A percentile compares a stretch with the other conserved stretches of the same genome.
phyloP scores from a whole-genome alignment of 2,888 invertebrate species.

The Mythimna albipuncta region DNA sequence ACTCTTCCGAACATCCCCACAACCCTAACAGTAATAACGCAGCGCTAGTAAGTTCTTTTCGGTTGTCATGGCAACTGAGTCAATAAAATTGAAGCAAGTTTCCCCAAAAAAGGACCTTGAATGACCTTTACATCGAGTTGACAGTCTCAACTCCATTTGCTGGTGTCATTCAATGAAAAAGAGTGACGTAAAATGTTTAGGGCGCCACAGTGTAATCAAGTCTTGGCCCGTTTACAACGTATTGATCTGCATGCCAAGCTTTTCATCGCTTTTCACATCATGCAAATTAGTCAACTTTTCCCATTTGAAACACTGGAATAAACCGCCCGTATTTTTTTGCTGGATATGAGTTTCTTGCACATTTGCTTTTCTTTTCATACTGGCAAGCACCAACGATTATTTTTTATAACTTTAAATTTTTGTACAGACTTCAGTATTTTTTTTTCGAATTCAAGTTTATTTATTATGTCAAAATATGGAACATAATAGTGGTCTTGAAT shows the following conservation, averaged over 20 bases:
- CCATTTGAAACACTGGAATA: slow-evolving; percentile 55
- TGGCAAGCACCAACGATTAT: not conserved
- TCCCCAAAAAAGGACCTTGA: not conserved
- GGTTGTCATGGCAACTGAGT: not conserved
- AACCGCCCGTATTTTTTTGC: not conserved
- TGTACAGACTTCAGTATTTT: too few species aligned
- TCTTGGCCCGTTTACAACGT: slow-evolving; percentile 65
- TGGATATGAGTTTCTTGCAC: not conserved
- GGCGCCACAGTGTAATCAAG: slow-evolving; percentile 60
- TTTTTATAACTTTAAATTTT: too few species aligned
- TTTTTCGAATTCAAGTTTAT: too few species aligned
- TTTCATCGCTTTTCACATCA: slow-evolving; percentile 75
- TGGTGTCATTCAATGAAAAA: slow-evolving; percentile 32
- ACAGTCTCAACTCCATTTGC: not conserved
- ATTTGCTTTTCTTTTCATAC: not conserved
- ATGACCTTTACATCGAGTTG: not conserved
- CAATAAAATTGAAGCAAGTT: not conserved
- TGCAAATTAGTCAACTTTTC: slow-evolving; percentile 76
- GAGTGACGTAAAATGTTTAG: slow-evolving; percentile 29
- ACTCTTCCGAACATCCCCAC: too few species aligned
- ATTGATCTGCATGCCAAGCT: slow-evolving; percentile 71
- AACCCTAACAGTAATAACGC: too few species aligned
- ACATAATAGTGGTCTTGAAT: too few species aligned
- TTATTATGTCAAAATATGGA: too few species aligned
- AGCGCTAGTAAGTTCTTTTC: not conserved